These are phyloP conservation scores for Coreius guichenoti DNA, from an alignment of 2,797 vertebrate species.

Conservation along the genomic window DNA sequence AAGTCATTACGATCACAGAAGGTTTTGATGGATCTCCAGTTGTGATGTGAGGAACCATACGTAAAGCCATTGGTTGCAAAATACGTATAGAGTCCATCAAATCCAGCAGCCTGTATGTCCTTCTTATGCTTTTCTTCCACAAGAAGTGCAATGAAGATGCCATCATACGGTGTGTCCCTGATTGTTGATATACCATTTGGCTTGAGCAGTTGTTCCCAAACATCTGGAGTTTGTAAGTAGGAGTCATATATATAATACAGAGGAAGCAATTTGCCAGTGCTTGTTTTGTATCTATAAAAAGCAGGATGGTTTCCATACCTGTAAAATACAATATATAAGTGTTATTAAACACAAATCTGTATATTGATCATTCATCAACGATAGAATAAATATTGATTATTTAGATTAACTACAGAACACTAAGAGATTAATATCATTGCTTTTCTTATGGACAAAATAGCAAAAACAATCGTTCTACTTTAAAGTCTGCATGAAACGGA, in stretches of 20 bases:
- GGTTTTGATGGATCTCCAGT: conserved; percentile 89
- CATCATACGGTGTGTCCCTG: conserved; percentile 88
- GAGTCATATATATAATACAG: conserved; percentile 98
- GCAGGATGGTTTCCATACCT: conserved; percentile 94
- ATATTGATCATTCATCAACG: not conserved
- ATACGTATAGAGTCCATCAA: conserved; percentile 96
- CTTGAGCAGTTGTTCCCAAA: conserved; percentile 90
- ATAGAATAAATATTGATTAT: not conserved
- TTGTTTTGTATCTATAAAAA: conserved; percentile 90
- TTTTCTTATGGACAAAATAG: not conserved
- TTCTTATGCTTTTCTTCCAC: conserved; percentile 93
- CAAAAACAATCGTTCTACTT: not conserved
- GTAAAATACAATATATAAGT: conserved; percentile 59
- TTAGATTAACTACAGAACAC: not conserved
- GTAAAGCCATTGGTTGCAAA: conserved; percentile 98
- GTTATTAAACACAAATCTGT: not conserved
- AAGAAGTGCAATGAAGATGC: conserved; percentile 90
- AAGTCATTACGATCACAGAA: conserved; percentile 91
- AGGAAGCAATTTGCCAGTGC: conserved; percentile 84
- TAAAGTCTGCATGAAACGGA: not conserved
- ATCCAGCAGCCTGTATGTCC: conserved; percentile 88
- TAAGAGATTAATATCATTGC: not conserved
- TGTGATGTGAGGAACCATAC: conserved; percentile 92
- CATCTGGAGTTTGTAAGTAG: conserved; percentile 88
- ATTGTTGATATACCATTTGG: conserved; percentile 83